These are phyloP conservation scores for Lacerta agilis DNA, from an alignment of 2,797 vertebrate species.

Conservation along the genomic window DNA sequence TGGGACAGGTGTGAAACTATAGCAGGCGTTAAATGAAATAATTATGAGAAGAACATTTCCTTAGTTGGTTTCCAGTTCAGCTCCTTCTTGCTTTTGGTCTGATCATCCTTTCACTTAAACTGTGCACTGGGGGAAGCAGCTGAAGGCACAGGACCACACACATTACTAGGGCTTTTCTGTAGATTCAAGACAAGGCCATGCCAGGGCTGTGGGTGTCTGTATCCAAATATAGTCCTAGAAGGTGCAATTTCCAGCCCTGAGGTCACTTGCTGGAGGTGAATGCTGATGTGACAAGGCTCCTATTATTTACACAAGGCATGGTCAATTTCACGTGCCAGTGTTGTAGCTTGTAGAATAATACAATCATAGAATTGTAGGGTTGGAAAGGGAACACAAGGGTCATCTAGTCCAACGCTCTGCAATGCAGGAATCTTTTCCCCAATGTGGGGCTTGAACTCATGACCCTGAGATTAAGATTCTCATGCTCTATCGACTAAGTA, in stretches of 20 bases:
- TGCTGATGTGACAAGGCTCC: background rate
- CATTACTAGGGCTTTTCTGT: background rate
- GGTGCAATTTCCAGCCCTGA: background rate
- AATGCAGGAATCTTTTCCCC: no score
- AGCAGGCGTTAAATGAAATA: background rate
- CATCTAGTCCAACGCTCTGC: no score
- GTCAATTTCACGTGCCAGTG: background rate
- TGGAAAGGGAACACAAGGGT: no score
- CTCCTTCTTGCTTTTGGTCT: background rate
- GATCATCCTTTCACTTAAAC: background rate
- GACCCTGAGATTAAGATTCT: no score
- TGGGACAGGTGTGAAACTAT: background rate
- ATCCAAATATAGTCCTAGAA: background rate
- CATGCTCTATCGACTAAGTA: no score
- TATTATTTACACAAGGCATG: background rate
- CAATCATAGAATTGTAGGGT: no score
- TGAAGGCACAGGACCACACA: background rate
- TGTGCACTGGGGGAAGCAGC: background rate
- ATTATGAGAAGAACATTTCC: background rate
- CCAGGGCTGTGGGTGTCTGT: background rate
- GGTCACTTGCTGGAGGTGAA: background rate
- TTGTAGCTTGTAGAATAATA: no score
- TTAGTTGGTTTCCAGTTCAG: background rate
- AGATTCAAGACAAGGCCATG: background rate
- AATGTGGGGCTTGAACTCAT: no score